Percentiles rank a stretch among this genome's conserved stretches.
These are phyloP conservation scores for Nematolebias whitei DNA, from an alignment of 2,113 vertebrate species.

Conservation along the genomic window DNA sequence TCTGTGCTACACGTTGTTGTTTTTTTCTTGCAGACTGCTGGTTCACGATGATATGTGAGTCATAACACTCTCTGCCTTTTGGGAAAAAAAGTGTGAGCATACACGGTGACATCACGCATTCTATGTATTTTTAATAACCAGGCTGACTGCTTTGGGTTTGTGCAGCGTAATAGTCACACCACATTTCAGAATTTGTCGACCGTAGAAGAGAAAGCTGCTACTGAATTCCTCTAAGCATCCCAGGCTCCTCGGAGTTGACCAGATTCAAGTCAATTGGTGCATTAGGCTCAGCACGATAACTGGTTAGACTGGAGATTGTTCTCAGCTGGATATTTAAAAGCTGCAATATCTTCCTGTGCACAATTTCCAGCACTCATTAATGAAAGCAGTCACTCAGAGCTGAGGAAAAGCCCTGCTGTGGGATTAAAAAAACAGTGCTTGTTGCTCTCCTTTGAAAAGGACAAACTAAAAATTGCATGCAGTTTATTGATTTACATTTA, in stretches of 20 bases:
- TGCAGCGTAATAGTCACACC: neutral
- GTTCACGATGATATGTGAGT: conserved; percentile 1
- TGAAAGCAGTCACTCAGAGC: conserved; percentile 60
- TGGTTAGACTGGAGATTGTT: conserved; percentile 53
- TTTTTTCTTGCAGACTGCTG: conserved; percentile 1
- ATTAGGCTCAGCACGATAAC: conserved; percentile 19
- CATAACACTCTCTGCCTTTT: conserved; percentile 7
- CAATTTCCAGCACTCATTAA: conserved; percentile 54
- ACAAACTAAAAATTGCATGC: neutral
- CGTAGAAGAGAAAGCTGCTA: conserved; percentile 28
- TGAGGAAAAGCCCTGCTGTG: conserved; percentile 21
- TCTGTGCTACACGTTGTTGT: conserved; percentile 5
- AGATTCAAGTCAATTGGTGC: conserved; percentile 20
- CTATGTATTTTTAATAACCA: neutral
- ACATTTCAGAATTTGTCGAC: conserved; percentile 22
- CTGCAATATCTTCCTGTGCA: conserved; percentile 35
- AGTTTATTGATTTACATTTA: accelerated
- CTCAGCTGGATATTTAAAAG: conserved; percentile 69
- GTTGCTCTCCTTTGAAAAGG: neutral
- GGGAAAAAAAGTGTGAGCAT: conserved; percentile 25
- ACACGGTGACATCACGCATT: conserved; percentile 6
- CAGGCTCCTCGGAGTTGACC: neutral
- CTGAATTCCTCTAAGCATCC: conserved; percentile 22
- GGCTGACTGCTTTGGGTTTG: neutral
- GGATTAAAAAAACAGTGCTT: conserved; percentile 10